Conservation (phyloP, 2,113 vertebrate genomes). For the Alces alces region DNA sequence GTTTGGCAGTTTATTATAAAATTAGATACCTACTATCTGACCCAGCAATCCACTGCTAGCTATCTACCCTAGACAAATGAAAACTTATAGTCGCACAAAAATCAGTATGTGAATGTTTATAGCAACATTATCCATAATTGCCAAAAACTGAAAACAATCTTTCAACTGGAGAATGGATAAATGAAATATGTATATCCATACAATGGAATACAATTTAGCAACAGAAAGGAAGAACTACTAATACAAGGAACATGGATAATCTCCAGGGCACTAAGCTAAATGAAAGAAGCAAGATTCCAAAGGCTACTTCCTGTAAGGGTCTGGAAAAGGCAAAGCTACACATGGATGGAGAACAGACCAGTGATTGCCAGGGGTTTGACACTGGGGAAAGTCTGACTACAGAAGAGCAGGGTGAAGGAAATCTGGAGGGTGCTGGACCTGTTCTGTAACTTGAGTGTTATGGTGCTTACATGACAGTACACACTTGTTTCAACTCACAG, state of each 20-base stretch:
- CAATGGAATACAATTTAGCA: not conserved
- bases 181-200: not conserved
- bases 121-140: not conserved
- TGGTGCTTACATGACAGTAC: not conserved
- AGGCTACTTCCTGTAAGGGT: not conserved
- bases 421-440: not conserved
- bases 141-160: not conserved
- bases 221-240: not conserved
- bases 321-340: not conserved
- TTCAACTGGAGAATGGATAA: not conserved
- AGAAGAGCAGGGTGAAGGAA: not conserved
- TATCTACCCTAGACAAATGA: not conserved
- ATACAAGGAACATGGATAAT: not conserved
- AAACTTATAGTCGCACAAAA: constrained; percentile 9
- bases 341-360: not conserved
- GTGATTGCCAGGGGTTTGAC: not conserved
- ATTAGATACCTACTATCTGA: not conserved
- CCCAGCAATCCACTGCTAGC: not conserved
- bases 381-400: not conserved
- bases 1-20: not conserved
- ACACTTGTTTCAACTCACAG: not conserved
- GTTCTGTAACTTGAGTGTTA: not conserved
- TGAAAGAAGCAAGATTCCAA: not conserved
- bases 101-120: not conserved
- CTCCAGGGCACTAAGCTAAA: not conserved